Conservation (phyloP, 2,113 vertebrate genomes). For the Oryzias melastigma region DNA sequence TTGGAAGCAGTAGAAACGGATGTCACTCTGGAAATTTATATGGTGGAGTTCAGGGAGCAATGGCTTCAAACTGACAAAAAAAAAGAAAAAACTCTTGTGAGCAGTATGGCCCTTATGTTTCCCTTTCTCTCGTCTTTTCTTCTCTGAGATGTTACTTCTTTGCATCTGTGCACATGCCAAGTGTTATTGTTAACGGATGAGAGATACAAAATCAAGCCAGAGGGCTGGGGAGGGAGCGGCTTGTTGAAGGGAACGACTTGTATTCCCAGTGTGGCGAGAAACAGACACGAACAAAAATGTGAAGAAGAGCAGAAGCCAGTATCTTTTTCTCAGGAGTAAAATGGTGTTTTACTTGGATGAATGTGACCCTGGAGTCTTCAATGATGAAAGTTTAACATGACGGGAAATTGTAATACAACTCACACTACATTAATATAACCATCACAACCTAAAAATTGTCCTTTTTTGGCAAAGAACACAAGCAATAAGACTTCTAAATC, state of each 20-base stretch:
- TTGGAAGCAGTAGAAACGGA: constrained; percentile 75
- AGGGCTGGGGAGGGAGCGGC: constrained; percentile 6
- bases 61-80: constrained; percentile 75
- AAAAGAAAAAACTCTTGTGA: constrained; percentile 69
- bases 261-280: constrained; percentile 39
- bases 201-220: constrained; percentile 56
- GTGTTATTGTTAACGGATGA: constrained; percentile 62
- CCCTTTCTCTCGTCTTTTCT: constrained; percentile 68
- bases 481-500: constrained; percentile 9
- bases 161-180: constrained; percentile 59
- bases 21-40: constrained; percentile 74
- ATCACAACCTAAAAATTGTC: constrained; percentile 15
- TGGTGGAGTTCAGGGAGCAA: constrained; percentile 66
- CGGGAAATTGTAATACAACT: constrained; percentile 20
- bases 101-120: constrained; percentile 68
- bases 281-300: constrained; percentile 33
- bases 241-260: constrained; percentile 41
- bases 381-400: constrained; percentile 18
- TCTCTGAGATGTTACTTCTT: constrained; percentile 59
- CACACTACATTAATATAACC: constrained; percentile 9
- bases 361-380: constrained; percentile 37
- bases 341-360: constrained; percentile 48
- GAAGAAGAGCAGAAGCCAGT: constrained; percentile 29
- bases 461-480: constrained; percentile 1
- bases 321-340: constrained; percentile 37